These are phyloP conservation scores for Platichthys flesus DNA, from an alignment of 2,113 vertebrate genomes.

Conservation along the genomic window DNA sequence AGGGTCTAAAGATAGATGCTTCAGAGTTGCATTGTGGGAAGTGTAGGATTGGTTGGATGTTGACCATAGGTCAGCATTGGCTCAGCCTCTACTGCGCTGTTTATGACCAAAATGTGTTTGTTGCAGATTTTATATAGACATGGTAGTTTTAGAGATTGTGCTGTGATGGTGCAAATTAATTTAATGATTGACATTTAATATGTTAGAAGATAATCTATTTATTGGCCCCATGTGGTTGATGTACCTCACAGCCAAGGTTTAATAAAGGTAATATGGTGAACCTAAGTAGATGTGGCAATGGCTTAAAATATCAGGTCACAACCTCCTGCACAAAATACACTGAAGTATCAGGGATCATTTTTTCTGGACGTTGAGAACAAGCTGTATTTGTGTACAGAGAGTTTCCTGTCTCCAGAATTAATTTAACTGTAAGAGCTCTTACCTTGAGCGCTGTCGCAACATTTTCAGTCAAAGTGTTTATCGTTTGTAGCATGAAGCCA, in stretches of 20 bases:
- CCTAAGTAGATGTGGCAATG: not conserved
- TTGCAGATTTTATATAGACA: no score
- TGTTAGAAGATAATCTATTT: not conserved
- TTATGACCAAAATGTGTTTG: not conserved
- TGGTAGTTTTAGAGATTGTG: no score
- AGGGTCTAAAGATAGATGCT: no score
- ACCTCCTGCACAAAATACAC: not conserved
- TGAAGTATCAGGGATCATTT: not conserved
- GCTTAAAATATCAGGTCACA: not conserved
- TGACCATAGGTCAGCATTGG: not conserved
- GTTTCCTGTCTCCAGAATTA: slow-evolving; percentile 7
- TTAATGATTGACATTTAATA: no score
- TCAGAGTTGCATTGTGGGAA: not conserved
- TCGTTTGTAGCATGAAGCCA: slow-evolving; percentile 9
- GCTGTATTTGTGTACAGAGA: not conserved
- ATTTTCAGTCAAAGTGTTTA: slow-evolving; percentile 3
- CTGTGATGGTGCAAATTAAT: no score
- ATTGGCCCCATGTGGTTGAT: not conserved
- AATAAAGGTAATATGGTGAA: not conserved
- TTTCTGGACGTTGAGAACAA: not conserved
- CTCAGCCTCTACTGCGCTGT: not conserved
- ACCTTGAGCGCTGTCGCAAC: not conserved
- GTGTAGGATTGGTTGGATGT: not conserved
- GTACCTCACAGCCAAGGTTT: not conserved
- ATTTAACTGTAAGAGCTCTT: not conserved